Evolutionary conservation across 2,113 vertebrate genomes (phyloP), one percentile per base, ranked within the genome.

Genomic region (Actenoides lindsayi): DNA sequence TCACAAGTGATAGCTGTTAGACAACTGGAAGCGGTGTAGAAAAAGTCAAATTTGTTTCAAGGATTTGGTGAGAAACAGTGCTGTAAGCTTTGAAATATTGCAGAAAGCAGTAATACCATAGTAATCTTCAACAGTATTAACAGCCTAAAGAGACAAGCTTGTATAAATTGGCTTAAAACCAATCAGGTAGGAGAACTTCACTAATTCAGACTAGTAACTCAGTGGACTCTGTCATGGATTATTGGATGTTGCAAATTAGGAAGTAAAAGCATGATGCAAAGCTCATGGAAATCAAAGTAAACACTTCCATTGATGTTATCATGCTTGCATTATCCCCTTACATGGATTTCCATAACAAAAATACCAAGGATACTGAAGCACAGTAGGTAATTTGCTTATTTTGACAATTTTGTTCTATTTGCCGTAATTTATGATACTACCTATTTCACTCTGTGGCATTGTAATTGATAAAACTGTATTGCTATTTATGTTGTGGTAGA

Each of bases 111-210:
- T 96, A 96, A 95, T 95, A 74, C 93, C 75, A 3, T 80, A 54
- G 74, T 94, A 96, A 93, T 96, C 91, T 91, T 94, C 83, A 89
- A 92, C 44, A 57, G 91, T 94, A 96, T 96, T 94, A 95, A 57
- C 77, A 97, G 92, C 89, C 94, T 96, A 94, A 73, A 76, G 31
- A 84, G 81, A 59, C 87, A 91, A 94, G 70, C 53, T 70, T 89
- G 18, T 75, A 92, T 95, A 95, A 96, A 95, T 65, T 94, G 89
- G 89, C 78, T 95, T 95, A 93, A 94, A 94, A 91, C 80, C 87
- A 85, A 73, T 91, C 86, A 91, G 57, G 62, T 71, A 84, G 68
- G 54, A 92, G 89, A 96, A 95, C 48, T 44, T 82, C 57, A 16
- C 87, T 96, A 91, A 94, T 96, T 95, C 83, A 82, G 76, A 85